Base-by-base conservation (phyloP, 1,140 invertebrate genomes). In the Polypedilum vanderplanki region DNA sequence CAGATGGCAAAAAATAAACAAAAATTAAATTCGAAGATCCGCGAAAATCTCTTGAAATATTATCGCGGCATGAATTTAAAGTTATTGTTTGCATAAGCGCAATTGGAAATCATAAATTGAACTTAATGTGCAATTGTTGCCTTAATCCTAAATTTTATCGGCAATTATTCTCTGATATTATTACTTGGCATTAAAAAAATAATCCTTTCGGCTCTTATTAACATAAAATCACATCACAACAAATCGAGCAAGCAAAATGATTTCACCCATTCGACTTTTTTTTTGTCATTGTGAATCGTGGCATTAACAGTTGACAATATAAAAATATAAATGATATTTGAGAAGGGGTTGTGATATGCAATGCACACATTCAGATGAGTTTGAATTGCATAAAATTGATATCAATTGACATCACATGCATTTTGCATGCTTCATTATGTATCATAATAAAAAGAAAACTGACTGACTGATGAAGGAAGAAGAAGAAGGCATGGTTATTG, bases 301-400 rank as follows among this genome's bases (percentile, higher is more conserved):
- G 46, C 46, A 57, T 57, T 57, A 57, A 57, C 46, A 57, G 46
- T 57, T 57, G 46, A 57, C 12, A 33, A 33, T 33, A 57, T 57
- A 57, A 15, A n/a, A n/a, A 57, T 12, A 57, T 57, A n/a, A 57
- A 57, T 10, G 41, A 15, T 10, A 15, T 46, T 15, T 57, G 46
- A 57, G 46, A 57, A 57, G n/a, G 46, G n/a, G 46, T 33, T 57
- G 2, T 10, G 46, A 12, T n/a, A 57, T 12, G 46, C 46, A 57
- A n/a, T 57, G 12, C 46, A 57, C 46, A 57, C 46, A 57, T 57
- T 57, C n/a, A 57, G 46, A 57, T 57, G 46, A 57, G 46, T 57
- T 57, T 57, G 46, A 57, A 57, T 57, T 57, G 46, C 46, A 57
- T 57, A 57, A 57, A 57, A 57, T 57, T 57, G 46, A 57, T 57